These are phyloP conservation scores for Clarias batrachus DNA, from an alignment of 2,113 vertebrate genomes.

Conservation along the genomic window DNA sequence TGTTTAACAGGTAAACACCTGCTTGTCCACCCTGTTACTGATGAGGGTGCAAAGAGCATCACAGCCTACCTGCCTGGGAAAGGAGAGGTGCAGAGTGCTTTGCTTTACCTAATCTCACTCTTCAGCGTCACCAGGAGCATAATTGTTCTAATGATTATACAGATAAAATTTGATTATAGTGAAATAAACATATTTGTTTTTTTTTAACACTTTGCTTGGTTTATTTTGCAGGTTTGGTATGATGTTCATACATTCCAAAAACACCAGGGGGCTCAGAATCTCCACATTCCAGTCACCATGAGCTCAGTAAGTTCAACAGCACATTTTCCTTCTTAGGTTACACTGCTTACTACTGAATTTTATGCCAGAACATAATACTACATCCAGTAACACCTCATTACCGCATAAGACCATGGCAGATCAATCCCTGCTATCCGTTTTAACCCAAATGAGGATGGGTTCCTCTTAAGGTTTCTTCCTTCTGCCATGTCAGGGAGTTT, in stretches of 20 bases:
- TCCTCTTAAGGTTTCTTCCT: too few relatives aligned
- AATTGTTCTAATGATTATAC: background rate
- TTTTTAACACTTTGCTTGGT: background rate
- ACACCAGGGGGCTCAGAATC: constrained; percentile 79
- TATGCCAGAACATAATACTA: background rate
- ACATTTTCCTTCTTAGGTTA: background rate
- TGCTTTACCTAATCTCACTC: background rate
- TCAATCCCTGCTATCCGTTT: too few relatives aligned
- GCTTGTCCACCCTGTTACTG: constrained; percentile 85
- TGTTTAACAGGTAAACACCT: constrained; percentile 75
- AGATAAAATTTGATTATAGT: background rate
- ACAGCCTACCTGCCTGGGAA: constrained; percentile 85
- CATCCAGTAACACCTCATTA: background rate
- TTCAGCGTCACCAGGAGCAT: background rate
- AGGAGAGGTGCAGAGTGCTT: constrained; percentile 72
- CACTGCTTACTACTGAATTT: background rate
- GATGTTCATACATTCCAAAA: constrained; percentile 82
- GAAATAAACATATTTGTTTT: background rate
- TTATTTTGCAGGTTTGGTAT: constrained; percentile 80
- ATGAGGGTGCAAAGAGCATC: constrained; percentile 79
- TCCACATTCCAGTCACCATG: constrained; percentile 83
- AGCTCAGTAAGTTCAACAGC: constrained; percentile 53
- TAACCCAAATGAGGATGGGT: too few relatives aligned
- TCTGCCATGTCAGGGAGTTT: too few relatives aligned
- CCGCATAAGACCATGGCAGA: background rate